Evolutionary conservation across 2,113 vertebrate species (phyloP).

Genomic region (Phalacrocorax carbo): DNA sequence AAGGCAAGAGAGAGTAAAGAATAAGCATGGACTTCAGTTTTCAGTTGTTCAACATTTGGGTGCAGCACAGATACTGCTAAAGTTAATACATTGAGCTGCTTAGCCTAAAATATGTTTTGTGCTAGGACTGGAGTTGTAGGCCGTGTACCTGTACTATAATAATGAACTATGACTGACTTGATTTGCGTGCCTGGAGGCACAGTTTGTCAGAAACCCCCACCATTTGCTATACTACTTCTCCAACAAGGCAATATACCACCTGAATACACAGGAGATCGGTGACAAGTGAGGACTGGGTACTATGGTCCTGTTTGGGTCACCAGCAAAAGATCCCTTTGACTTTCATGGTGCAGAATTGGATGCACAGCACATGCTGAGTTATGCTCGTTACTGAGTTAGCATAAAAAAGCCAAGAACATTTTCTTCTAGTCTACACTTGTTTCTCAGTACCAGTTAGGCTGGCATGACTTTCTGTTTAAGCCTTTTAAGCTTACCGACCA

Average conservation of each 20-base stretch:
- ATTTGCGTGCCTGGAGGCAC: neutral
- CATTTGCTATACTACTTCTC: neutral
- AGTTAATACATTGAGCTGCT: neutral
- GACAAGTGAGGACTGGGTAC: neutral
- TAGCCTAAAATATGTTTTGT: neutral
- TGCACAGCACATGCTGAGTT: neutral
- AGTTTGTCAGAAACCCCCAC: neutral
- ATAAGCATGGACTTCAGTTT: neutral
- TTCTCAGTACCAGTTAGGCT: neutral
- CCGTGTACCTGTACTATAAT: neutral
- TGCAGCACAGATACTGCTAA: neutral
- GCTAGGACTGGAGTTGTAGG: neutral
- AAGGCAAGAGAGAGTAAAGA: neutral
- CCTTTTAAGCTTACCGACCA: neutral
- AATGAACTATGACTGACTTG: neutral
- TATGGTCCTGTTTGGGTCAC: neutral
- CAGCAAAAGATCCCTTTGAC: neutral
- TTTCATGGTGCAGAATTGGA: neutral
- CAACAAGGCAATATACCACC: neutral
- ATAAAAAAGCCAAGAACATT: neutral
- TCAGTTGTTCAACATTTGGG: neutral
- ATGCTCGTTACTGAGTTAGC: accelerated
- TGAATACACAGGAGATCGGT: neutral
- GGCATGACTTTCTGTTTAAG: neutral
- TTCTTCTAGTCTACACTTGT: neutral